phyloP scores from a whole-genome alignment of 2,113 vertebrate genomes.

The Chloropsis cyanopogon region DNA sequence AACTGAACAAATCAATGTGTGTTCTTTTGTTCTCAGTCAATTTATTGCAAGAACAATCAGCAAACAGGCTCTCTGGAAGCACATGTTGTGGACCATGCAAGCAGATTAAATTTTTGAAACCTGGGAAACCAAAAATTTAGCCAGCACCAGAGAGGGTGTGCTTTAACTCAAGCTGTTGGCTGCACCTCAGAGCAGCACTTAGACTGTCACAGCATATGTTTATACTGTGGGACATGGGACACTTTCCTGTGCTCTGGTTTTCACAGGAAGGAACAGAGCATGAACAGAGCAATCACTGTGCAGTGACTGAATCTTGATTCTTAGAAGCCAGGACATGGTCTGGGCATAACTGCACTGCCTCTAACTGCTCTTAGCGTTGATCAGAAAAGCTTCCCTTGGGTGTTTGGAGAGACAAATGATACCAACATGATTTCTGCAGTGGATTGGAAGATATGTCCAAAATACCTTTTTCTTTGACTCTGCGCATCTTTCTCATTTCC shows the following conservation, averaged over 20 bases:
- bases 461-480: background rate
- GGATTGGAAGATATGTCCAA: background rate
- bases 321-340: background rate
- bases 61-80: background rate
- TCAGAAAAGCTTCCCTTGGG: background rate
- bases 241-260: background rate
- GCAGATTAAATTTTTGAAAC: background rate
- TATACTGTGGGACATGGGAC: background rate
- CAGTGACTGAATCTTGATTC: background rate
- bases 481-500: background rate
- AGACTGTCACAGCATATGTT: background rate
- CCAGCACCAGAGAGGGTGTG: rapidly evolving
- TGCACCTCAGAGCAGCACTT: background rate
- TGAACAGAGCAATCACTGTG: background rate
- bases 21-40: background rate
- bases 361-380: background rate
- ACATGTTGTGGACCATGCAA: background rate
- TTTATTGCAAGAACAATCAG: background rate
- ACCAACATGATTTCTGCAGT: background rate
- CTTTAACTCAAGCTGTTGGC: background rate
- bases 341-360: background rate
- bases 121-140: background rate
- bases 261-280: background rate
- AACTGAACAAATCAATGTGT: background rate
- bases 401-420: background rate